Conservation (phyloP, 2,113 vertebrate species). For the Tylochromis polylepis region DNA sequence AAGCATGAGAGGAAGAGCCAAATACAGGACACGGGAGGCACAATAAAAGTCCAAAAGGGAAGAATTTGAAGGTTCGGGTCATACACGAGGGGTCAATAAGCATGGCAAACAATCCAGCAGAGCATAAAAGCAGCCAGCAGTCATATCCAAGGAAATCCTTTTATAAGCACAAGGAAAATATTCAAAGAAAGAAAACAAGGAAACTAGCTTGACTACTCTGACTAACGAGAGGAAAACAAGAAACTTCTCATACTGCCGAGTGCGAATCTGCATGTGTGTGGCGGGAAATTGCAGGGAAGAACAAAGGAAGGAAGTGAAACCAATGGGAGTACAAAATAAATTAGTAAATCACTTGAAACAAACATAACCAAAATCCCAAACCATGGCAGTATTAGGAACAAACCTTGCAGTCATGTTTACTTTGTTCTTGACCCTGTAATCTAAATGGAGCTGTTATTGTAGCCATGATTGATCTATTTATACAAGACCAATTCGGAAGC, state of each 20-base stretch:
- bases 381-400: background rate
- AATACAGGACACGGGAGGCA: background rate
- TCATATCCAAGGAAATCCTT: background rate
- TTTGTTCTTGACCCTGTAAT: background rate
- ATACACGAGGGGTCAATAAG: background rate
- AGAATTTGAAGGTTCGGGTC: background rate
- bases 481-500: background rate
- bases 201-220: background rate
- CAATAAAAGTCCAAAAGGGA: background rate
- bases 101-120: background rate
- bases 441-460: conserved; percentile 1
- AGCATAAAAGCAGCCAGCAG: background rate
- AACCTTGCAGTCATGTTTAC: background rate
- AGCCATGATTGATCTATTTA: conserved; percentile 21
- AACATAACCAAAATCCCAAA: background rate
- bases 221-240: background rate
- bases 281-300: background rate
- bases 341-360: background rate
- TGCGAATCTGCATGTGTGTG: background rate
- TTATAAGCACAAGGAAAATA: background rate
- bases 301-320: background rate
- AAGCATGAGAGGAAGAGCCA: too few species aligned
- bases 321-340: background rate
- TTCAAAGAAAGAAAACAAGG: background rate
- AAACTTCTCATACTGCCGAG: background rate